Evolutionary conservation across 2,888 invertebrate species (phyloP).

Genomic region (Formica aserva): DNA sequence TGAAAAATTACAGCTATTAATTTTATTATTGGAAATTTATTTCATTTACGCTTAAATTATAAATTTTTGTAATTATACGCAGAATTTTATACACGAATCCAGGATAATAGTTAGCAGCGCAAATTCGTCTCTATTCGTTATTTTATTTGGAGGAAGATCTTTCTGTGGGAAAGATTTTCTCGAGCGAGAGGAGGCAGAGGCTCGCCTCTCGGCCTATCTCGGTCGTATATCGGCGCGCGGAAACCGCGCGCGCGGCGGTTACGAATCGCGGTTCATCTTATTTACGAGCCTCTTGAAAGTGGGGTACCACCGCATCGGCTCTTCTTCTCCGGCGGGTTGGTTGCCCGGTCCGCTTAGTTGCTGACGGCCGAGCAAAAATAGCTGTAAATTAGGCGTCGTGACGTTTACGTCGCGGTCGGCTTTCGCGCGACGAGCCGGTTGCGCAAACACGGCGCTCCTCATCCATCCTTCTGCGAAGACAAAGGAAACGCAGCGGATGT

Average conservation of each 20-base stretch:
- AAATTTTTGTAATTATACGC: background rate
- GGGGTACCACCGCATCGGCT: constrained; percentile 45
- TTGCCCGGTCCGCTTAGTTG: constrained; percentile 30
- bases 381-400: constrained; percentile 78
- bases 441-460: constrained; percentile 25
- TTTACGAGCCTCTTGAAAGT: constrained; percentile 66
- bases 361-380: constrained; percentile 70
- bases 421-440: constrained; percentile 51
- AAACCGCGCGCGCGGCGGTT: constrained; percentile 57
- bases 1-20: background rate
- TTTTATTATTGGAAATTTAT: constrained; percentile 2
- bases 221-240: constrained; percentile 62
- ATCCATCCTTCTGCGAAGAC: constrained; percentile 20
- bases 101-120: background rate
- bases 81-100: background rate
- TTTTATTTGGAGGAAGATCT: background rate
- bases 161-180: constrained; percentile 53
- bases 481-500: constrained; percentile 1
- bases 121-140: constrained; percentile 42
- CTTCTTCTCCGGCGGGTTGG: constrained; percentile 42
- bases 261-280: constrained; percentile 59
- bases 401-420: constrained; percentile 75
- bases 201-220: constrained; percentile 54
- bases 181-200: constrained; percentile 31
- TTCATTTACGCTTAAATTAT: background rate